These are phyloP conservation scores for Psittacus erithacus DNA, from an alignment of 2,113 vertebrate genomes.

Conservation along the genomic window DNA sequence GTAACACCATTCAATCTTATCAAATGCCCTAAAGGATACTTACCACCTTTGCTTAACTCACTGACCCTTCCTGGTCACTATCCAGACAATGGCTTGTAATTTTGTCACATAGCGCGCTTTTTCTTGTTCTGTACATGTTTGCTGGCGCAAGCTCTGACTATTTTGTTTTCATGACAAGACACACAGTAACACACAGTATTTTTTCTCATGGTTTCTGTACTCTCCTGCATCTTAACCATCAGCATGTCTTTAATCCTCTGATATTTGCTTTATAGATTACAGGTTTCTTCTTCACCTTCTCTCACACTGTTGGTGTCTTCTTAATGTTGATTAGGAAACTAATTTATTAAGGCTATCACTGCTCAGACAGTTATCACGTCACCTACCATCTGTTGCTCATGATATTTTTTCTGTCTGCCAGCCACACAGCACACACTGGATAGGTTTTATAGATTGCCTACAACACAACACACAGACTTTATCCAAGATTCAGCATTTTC, in stretches of 20 bases:
- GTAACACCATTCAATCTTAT: background rate
- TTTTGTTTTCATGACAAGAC: background rate
- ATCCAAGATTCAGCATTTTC: background rate
- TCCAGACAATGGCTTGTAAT: background rate
- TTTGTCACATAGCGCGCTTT: background rate
- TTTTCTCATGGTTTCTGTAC: conserved; percentile 9
- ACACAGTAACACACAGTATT: background rate
- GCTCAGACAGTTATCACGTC: background rate
- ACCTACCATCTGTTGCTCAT: conserved; percentile 21
- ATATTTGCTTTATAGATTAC: background rate
- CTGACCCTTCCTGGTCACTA: background rate
- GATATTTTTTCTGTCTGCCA: background rate
- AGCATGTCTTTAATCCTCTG: background rate
- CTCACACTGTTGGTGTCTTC: background rate
- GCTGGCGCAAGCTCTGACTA: background rate
- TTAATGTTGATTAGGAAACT: conserved; percentile 32
- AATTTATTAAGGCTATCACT: conserved; percentile 6
- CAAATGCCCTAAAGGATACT: background rate
- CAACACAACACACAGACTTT: background rate
- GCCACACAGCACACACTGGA: background rate
- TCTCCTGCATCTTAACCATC: background rate
- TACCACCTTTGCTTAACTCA: background rate
- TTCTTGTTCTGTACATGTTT: background rate
- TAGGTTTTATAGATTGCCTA: background rate
- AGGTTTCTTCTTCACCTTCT: background rate